These are phyloP conservation scores for Steinernema khuongi DNA, from an alignment of 1,140 invertebrate genomes.

Conservation along the genomic window DNA sequence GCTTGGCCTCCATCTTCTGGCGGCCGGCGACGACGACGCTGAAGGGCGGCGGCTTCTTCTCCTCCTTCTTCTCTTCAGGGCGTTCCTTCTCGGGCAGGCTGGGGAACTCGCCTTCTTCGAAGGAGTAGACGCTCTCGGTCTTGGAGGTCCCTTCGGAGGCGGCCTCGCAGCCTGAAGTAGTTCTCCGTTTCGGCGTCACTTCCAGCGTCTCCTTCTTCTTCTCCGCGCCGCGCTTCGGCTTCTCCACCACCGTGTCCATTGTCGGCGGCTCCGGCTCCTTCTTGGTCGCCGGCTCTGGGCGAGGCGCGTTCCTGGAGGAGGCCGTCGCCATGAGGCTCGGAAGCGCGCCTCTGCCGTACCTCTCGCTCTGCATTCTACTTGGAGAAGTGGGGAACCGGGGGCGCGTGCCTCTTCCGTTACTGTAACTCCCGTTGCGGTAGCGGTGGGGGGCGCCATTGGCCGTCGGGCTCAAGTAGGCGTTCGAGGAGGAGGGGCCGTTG, in stretches of 20 bases:
- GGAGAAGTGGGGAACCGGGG: neutral
- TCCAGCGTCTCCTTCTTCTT: neutral
- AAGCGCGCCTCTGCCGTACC: neutral
- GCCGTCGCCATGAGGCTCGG: neutral
- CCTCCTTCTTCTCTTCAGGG: constrained; percentile 18
- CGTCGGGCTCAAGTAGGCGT: neutral
- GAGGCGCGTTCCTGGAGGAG: neutral
- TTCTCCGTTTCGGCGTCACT: neutral
- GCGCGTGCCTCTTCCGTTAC: neutral
- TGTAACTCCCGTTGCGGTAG: constrained; percentile 4
- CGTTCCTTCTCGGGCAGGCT: constrained; percentile 14
- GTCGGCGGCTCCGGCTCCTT: neutral
- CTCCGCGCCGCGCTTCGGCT: neutral
- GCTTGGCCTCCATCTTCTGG: constrained; percentile 23
- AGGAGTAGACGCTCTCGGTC: constrained; percentile 21
- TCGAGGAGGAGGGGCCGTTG: neutral
- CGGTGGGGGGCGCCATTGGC: neutral
- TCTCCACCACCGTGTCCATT: neutral
- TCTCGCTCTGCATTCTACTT: neutral
- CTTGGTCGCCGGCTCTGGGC: neutral
- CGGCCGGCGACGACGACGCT: constrained; percentile 38
- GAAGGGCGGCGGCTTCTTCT: constrained; percentile 34
- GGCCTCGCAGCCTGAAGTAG: neutral
- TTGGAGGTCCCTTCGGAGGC: neutral
- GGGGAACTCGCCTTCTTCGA: constrained; percentile 31